Evolutionary conservation across 2,113 vertebrate species (phyloP).

Genomic region (Pygoscelis adeliae): DNA sequence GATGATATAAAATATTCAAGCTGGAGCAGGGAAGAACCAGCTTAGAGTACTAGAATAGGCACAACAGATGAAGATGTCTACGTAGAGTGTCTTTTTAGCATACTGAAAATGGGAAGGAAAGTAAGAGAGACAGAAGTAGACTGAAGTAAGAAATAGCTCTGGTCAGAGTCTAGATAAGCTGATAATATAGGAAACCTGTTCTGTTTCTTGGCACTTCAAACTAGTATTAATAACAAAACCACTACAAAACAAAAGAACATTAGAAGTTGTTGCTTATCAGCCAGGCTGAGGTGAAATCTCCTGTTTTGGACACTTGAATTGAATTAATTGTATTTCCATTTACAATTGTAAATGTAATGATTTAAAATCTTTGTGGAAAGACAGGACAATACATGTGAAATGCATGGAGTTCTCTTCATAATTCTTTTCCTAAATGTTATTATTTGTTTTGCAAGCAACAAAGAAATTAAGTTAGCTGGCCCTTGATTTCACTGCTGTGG

Average conservation of each 20-base stretch:
- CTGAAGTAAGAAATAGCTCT: background rate
- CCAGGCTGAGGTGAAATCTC: background rate
- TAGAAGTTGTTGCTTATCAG: background rate
- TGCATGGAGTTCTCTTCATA: background rate
- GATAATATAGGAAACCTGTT: background rate
- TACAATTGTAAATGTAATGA: background rate
- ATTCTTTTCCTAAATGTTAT: background rate
- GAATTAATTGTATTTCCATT: background rate
- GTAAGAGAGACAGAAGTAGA: background rate
- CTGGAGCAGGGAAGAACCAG: background rate
- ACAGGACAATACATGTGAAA: background rate
- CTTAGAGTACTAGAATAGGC: background rate
- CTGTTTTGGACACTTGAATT: background rate
- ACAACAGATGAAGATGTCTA: background rate
- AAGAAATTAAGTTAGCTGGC: background rate
- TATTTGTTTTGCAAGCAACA: background rate
- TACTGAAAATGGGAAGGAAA: background rate
- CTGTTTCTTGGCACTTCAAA: background rate
- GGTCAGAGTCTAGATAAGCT: background rate
- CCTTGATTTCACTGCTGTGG: background rate
- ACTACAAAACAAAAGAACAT: background rate
- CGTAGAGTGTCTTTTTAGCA: background rate
- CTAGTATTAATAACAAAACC: background rate
- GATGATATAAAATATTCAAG: background rate
- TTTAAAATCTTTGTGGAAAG: background rate